Base-by-base conservation (phyloP, 2,888 invertebrate species). In the Crocallis elinguaria region DNA sequence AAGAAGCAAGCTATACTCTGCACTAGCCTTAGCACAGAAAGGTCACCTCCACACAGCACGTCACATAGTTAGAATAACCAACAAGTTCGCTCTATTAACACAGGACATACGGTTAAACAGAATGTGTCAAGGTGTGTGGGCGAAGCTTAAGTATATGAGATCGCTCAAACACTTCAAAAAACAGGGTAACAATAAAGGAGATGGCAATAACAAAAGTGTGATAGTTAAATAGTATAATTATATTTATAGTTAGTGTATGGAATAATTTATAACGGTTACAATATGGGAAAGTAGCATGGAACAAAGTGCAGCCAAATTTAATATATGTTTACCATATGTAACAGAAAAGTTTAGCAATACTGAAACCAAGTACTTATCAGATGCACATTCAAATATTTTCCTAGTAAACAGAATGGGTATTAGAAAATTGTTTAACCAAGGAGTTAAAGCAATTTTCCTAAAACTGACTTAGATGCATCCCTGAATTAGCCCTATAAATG, bases 81-180 rank as follows among this genome's bases (percentile, higher is more conserved):
- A 84, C 8, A 65, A 62, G 1, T 90, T 86, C 39, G 90, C 92
- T 0, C 74, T 83, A 36, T 49, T 60, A 8, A 85, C 89, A 0
- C 83, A 91, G 2, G 97, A 97, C 75, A 86, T 82, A 42, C 92
- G 95, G 39, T 87, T 97, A 38, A 85, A 94, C 38, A 93, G 94
- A 60, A 98, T 98, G 97, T 97, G 97, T 75, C 93, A 93, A 60
- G 98, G 98, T 32, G 95, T 98, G 51, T 97, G 97, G 97, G 93
- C 95, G 0, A 97, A 97, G 71, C 84, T 97, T 21, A 94, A 94
- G 66, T 96, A 95, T 69, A 73, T 91, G 58, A 79, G 80, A 50
- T 66, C 63, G 16, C 53, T 77, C 21, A 79, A 71, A 19, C 66
- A 74, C 25, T n/a, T n/a, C n/a, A 9, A 25, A 1, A 32, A 8